Percentiles rank a stretch among this genome's conserved stretches.
Conservation (phyloP, 1,140 invertebrate genomes). For the Drosophila nebulosa region DNA sequence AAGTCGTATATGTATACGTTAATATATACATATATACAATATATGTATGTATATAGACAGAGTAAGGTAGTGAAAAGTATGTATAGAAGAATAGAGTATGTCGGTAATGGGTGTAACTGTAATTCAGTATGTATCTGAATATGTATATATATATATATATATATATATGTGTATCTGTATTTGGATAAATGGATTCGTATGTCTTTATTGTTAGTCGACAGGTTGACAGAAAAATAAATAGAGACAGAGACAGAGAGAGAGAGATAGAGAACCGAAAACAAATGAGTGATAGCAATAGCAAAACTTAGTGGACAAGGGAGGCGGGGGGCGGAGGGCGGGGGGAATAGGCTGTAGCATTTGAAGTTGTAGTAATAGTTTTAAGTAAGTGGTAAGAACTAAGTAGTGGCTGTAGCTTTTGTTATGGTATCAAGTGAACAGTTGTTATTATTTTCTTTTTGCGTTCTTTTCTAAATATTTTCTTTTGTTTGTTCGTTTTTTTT, state of each 20-base stretch:
- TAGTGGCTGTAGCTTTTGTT: constrained; percentile 47
- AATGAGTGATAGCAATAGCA: constrained; percentile 64
- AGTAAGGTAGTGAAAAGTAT: not conserved
- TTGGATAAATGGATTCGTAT: not conserved
- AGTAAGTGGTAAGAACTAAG: constrained; percentile 25
- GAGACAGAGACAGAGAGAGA: not conserved
- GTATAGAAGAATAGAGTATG: not conserved
- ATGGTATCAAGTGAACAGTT: constrained; percentile 44
- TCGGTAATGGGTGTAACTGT: constrained; percentile 11
- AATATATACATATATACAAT: constrained; percentile 9
- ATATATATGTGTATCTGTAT: not conserved
- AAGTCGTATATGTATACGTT: not conserved
- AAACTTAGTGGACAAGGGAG: constrained; percentile 13
- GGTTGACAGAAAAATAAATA: not conserved
- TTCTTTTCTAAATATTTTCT: constrained; percentile 54
- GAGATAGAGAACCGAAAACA: constrained; percentile 49
- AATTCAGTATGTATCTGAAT: not conserved
- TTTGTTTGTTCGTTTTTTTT: constrained; percentile 44
- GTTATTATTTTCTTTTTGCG: constrained; percentile 49
- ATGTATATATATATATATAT: not conserved
- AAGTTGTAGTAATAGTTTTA: constrained; percentile 50
- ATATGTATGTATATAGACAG: constrained; percentile 10
- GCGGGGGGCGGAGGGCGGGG: not conserved
- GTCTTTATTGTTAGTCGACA: not conserved
- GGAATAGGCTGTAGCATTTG: constrained; percentile 41